Evolutionary conservation across 2,888 invertebrate species (phyloP), one percentile per base, ranked within the genome.

Genomic region (Drosophila anomalipes): DNA sequence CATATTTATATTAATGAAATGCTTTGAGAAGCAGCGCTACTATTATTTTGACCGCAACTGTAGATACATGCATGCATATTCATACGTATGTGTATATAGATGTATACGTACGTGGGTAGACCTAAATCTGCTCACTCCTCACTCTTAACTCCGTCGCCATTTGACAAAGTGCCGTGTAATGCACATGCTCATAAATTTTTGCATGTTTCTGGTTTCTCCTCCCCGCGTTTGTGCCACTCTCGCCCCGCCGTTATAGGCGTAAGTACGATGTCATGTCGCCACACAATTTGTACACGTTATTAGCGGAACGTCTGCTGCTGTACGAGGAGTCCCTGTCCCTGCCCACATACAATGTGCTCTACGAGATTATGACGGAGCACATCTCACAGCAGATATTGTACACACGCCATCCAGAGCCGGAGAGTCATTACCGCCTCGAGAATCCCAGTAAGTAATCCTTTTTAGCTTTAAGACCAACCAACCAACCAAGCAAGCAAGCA

Each of bases 241-340:
- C 10, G 28, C 51, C 30, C 37, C 28, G 22, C 54, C 33, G 53
- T n/a, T 44, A 28, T 49, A 98, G 98, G 94, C 95, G 99, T 90
- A 99, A 99, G 94, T 99, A 99, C 94, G 99, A 99, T 94, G 98
- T 99, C 64, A 99, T 99, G 98, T 98, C 98, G 81, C 98, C 99
- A 2, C 97, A 98, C 94, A 99, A 99, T 95, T 95, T 99, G 92
- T 99, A 99, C 95, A 99, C 99, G 33, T 94, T 99, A 91, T 95
- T 99, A 87, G 98, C 99, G 41, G 99, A 99, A 92, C 95, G 99
- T 80, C 95, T 99, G 87, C 94, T 98, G 86, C 94, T 98, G 67
- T 97, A 98, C 92, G 97, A 98, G 91, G 97, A 97, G 92, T 97
- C 96, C 14, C 95, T 99, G 66, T 96, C 98, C 60, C 95, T 99